Percentiles rank a stretch among this genome's conserved stretches.
Evolutionary conservation across 2,797 vertebrate species (phyloP).

Genomic region (Sebastes hubbsi): DNA sequence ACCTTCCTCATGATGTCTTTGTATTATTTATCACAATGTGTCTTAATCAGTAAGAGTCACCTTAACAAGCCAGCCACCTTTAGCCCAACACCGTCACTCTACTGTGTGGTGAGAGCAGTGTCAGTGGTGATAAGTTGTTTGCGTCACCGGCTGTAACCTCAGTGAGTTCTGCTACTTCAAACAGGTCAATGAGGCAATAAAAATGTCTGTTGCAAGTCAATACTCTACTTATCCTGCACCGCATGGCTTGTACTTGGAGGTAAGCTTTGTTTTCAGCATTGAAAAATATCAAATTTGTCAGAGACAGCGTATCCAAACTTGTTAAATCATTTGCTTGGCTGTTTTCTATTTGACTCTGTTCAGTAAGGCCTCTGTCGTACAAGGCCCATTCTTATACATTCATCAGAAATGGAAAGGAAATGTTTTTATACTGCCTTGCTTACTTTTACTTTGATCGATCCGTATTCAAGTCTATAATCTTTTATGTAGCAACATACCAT

Average conservation of each 20-base stretch:
- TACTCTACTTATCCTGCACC: background rate
- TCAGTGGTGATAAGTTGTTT: conserved; percentile 1
- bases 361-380: background rate
- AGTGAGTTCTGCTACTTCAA: conserved; percentile 37
- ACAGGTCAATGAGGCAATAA: conserved; percentile 41
- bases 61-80: background rate
- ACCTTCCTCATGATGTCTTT: background rate
- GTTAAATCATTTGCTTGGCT: background rate
- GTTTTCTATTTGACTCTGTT: background rate
- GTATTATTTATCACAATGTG: background rate
- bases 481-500: background rate
- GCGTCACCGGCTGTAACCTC: conserved; percentile 17
- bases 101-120: background rate
- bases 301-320: background rate
- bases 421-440: background rate
- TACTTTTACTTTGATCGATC: background rate
- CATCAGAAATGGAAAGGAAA: background rate
- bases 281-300: background rate
- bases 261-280: conserved; percentile 27
- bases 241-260: conserved; percentile 7
- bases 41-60: background rate
- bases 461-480: background rate
- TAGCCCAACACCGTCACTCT: background rate
- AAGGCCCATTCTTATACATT: background rate
- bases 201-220: conserved; percentile 23